Percentiles rank a stretch among this genome's conserved stretches.
Evolutionary conservation across 2,113 vertebrate species (phyloP).

Genomic region (Scomber japonicus): DNA sequence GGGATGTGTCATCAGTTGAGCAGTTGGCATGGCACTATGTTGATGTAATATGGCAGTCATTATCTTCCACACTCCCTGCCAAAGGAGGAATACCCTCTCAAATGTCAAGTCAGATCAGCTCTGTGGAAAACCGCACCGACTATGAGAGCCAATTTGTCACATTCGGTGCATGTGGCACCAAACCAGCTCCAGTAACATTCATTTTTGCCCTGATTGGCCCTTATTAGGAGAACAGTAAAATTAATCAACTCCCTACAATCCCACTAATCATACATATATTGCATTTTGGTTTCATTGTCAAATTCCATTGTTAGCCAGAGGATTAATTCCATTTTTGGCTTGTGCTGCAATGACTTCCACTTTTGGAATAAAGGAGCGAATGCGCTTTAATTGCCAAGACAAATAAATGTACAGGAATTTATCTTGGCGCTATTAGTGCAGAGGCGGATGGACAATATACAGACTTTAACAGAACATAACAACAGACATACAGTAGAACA

Average conservation of each 20-base stretch:
- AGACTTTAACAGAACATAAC: slow-evolving; percentile 39
- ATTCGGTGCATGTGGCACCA: slow-evolving; percentile 61
- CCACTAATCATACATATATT: slow-evolving; percentile 51
- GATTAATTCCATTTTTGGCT: slow-evolving; percentile 47
- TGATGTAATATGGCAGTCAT: slow-evolving; percentile 85
- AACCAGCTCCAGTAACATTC: slow-evolving; percentile 45
- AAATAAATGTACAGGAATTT: slow-evolving; percentile 59
- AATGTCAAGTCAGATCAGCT: slow-evolving; percentile 75
- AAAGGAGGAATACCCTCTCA: slow-evolving; percentile 79
- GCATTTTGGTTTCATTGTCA: slow-evolving; percentile 55
- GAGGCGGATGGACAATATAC: slow-evolving; percentile 33
- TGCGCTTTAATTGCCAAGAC: slow-evolving; percentile 53
- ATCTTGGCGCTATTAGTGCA: slow-evolving; percentile 27
- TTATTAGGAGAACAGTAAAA: slow-evolving; percentile 56
- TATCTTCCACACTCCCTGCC: slow-evolving; percentile 72
- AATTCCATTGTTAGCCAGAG: slow-evolving; percentile 44
- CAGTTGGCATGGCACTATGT: slow-evolving; percentile 75
- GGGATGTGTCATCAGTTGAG: slow-evolving; percentile 73
- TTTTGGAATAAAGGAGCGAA: slow-evolving; percentile 42
- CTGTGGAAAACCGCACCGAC: slow-evolving; percentile 64
- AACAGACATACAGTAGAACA: slow-evolving; percentile 29
- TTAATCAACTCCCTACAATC: slow-evolving; percentile 32
- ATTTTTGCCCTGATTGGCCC: slow-evolving; percentile 61
- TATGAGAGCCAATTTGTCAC: slow-evolving; percentile 74
- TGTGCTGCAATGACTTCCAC: slow-evolving; percentile 28